Percentiles rank a stretch among this genome's conserved stretches.
Evolutionary conservation across 1,140 invertebrate species (phyloP).

Genomic region (Holcopasites calliopsidis): DNA sequence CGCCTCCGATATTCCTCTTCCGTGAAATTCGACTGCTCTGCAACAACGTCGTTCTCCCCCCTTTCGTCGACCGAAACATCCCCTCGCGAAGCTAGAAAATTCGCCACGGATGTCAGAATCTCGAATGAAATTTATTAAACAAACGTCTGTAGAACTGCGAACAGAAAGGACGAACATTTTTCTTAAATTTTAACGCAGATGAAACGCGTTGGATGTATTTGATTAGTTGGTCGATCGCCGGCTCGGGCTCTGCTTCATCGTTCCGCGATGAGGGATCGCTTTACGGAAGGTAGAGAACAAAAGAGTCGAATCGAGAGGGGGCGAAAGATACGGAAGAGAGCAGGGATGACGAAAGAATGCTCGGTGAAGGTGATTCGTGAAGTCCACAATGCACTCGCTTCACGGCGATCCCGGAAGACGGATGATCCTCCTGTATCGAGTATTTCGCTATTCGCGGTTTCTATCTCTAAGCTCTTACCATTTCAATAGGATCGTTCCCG

Average conservation of each 20-base stretch:
- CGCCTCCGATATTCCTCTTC: not conserved
- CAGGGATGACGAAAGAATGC: not conserved
- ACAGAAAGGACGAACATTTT: no score
- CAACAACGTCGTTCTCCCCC: not conserved
- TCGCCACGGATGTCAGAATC: no score
- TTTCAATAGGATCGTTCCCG: slow-evolving; percentile 30
- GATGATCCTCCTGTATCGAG: slow-evolving; percentile 52
- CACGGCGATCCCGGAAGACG: slow-evolving; percentile 45
- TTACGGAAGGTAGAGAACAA: slow-evolving; percentile 30
- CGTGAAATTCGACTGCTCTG: not conserved
- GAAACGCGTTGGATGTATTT: no score
- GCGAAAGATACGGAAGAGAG: slow-evolving; percentile 2
- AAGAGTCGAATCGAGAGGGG: slow-evolving; percentile 21
- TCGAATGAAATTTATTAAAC: not conserved
- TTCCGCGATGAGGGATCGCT: not conserved
- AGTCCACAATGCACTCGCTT: slow-evolving; percentile 52
- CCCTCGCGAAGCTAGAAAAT: no score
- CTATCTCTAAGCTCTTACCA: slow-evolving; percentile 8
- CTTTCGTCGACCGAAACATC: not conserved
- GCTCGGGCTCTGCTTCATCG: slow-evolving; percentile 29
- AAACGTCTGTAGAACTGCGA: no score
- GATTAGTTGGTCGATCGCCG: not conserved
- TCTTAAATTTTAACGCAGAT: no score
- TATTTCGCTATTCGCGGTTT: slow-evolving; percentile 23
- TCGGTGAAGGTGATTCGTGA: slow-evolving; percentile 42